Evolutionary conservation across 2,113 vertebrate species (phyloP).

Genomic region (Perca fluviatilis): DNA sequence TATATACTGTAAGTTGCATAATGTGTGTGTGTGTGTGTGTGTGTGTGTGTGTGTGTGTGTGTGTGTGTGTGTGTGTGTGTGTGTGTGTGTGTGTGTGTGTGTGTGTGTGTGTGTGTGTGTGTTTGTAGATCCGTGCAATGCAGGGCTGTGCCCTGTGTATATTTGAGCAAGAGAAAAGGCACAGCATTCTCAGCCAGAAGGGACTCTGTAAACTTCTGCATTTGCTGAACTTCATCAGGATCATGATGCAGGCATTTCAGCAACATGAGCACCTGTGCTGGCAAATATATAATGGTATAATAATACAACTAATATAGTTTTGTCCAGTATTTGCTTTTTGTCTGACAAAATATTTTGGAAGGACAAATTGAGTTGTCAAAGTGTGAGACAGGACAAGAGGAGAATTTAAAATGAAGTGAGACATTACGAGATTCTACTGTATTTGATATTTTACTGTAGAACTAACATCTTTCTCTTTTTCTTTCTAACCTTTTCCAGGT

Average conservation of each 20-base stretch:
- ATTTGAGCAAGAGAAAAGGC: conserved; percentile 88
- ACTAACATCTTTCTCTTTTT: background rate
- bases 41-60: background rate
- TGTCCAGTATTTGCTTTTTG: background rate
- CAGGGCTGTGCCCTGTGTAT: conserved; percentile 65
- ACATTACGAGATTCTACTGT: background rate
- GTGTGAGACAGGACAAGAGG: background rate
- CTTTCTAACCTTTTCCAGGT: conserved; percentile 80
- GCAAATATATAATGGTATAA: conserved; percentile 73
- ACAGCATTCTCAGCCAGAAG: conserved; percentile 75
- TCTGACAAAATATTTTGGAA: background rate
- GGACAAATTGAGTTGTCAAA: background rate
- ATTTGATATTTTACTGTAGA: background rate
- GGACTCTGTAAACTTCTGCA: conserved; percentile 85
- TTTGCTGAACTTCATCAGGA: conserved; percentile 82
- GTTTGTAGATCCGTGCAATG: conserved; percentile 70
- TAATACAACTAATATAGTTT: background rate
- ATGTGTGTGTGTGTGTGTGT: background rate
- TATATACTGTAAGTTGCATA: no score
- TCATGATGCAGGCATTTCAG: conserved; percentile 77
- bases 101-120: conserved; percentile 44
- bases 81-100: background rate
- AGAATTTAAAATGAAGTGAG: background rate
- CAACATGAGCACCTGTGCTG: conserved; percentile 67
- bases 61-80: background rate